Percentiles rank a stretch among this genome's conserved stretches.
Conservation (phyloP, 2,797 vertebrate species). For the Prionace glauca region DNA sequence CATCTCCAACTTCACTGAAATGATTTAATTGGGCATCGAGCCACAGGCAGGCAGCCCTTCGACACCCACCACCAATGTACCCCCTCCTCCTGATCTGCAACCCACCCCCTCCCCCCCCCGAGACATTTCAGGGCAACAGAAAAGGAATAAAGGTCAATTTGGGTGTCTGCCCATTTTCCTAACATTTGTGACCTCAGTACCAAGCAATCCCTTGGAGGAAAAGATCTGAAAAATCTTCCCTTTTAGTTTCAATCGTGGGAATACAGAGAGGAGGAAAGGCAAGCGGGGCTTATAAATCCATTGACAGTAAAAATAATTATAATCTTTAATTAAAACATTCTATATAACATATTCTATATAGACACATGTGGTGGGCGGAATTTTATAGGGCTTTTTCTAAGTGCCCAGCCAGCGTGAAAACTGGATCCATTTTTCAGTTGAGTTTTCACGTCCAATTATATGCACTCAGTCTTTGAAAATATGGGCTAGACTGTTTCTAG, state of each 20-base stretch:
- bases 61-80: background rate
- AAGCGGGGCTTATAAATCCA: background rate
- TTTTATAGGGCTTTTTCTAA: too few relatives aligned
- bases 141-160: background rate
- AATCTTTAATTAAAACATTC: background rate
- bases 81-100: too few relatives aligned
- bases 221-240: background rate
- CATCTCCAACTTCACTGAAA: background rate
- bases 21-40: background rate
- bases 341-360: background rate
- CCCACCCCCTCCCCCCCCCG: too few relatives aligned
- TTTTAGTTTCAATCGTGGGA: background rate
- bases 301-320: background rate
- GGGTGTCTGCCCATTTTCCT: background rate
- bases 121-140: background rate
- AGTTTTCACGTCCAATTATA: too few relatives aligned
- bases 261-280: background rate
- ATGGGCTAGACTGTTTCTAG: too few relatives aligned
- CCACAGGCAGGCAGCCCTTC: too few relatives aligned
- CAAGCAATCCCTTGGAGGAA: background rate
- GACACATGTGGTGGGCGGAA: background rate
- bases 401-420: too few relatives aligned
- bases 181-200: background rate
- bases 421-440: too few relatives aligned
- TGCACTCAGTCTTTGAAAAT: too few relatives aligned